These are phyloP conservation scores for Dinothrombium tinctorium DNA, from an alignment of 1,140 invertebrate genomes.

Conservation along the genomic window DNA sequence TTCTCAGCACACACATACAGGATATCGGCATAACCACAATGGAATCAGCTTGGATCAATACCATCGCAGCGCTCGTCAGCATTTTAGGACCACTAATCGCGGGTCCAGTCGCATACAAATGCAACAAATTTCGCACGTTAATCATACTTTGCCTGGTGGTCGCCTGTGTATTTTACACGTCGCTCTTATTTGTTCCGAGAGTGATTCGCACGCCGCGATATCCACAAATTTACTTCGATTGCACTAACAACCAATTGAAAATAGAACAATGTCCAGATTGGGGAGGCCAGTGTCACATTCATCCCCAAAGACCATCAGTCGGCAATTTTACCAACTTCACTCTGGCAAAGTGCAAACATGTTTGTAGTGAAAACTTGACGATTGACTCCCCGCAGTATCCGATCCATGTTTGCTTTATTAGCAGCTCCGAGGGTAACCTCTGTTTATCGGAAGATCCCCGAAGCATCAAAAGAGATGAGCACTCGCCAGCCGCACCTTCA, in stretches of 20 bases:
- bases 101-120: constrained; percentile 14
- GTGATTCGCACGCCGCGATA: constrained; percentile 9
- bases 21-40: constrained; percentile 13
- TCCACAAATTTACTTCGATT: constrained; percentile 15
- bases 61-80: constrained; percentile 13
- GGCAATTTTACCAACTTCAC: constrained; percentile 13
- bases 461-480: no score
- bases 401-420: constrained; percentile 14
- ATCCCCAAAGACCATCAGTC: constrained; percentile 4
- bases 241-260: constrained; percentile 10
- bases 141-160: constrained; percentile 10
- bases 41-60: constrained; percentile 13
- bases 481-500: background rate
- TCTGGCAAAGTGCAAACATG: constrained; percentile 14
- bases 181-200: constrained; percentile 16
- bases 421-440: constrained; percentile 4
- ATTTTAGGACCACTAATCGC: constrained; percentile 12
- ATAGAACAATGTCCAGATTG: constrained; percentile 16
- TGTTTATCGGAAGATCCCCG: no score
- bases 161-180: constrained; percentile 10
- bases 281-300: constrained; percentile 11
- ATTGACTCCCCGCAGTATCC: constrained; percentile 10
- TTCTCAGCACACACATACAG: constrained; percentile 14
- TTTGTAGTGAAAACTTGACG: constrained; percentile 7
- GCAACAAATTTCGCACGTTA: constrained; percentile 10